phyloP scores from a whole-genome alignment of 2,797 vertebrate genomes.

The Dryobates pubescens region DNA sequence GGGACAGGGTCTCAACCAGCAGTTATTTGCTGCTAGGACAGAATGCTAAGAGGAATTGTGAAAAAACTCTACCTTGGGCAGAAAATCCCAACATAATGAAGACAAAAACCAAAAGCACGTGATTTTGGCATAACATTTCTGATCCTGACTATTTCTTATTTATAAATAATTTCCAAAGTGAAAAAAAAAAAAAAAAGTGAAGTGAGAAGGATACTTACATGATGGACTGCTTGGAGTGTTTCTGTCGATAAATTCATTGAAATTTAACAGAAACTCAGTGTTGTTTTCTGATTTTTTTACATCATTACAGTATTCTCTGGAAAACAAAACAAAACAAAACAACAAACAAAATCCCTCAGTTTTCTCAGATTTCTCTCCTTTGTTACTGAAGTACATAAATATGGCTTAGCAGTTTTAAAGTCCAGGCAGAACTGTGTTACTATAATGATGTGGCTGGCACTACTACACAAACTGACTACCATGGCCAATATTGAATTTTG shows the following conservation, averaged over 20 bases:
- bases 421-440: not conserved
- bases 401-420: not conserved
- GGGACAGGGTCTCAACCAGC: no score
- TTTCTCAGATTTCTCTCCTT: not conserved
- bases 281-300: slow-evolving; percentile 92
- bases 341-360: not conserved
- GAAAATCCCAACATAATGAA: not conserved
- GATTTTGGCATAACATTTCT: not conserved
- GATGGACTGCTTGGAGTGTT: slow-evolving; percentile 86
- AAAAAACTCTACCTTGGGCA: not conserved
- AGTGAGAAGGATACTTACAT: slow-evolving; percentile 84
- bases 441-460: not conserved
- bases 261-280: slow-evolving; percentile 92
- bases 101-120: not conserved
- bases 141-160: not conserved
- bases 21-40: not conserved
- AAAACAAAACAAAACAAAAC: slow-evolving; percentile 51
- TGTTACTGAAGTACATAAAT: not conserved
- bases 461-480: not conserved
- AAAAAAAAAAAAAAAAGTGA: not conserved
- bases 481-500: not conserved
- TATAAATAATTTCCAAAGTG: not conserved
- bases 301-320: slow-evolving; percentile 93
- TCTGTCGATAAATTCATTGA: slow-evolving; percentile 90
- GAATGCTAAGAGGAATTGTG: not conserved